These are phyloP conservation scores for Hydrocynus forskahlii DNA, from an alignment of 2,797 vertebrate species.

Conservation along the genomic window DNA sequence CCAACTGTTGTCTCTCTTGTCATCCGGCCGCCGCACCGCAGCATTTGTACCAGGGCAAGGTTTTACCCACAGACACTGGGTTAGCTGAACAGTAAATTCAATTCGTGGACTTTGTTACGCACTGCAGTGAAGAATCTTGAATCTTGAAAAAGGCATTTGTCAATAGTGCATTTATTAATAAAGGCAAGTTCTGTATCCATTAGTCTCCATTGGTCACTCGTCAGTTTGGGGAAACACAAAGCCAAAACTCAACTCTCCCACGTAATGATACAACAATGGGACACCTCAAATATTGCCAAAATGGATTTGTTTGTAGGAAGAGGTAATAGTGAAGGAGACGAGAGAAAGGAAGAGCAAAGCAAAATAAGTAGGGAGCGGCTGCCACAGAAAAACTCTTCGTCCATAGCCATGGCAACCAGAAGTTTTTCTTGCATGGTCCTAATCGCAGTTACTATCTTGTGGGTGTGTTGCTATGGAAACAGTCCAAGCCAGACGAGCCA, in stretches of 20 bases:
- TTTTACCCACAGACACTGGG: too few relatives aligned
- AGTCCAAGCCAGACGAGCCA: conserved; percentile 77
- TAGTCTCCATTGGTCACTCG: not conserved
- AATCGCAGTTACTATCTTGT: conserved; percentile 73
- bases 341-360: conserved; percentile 61
- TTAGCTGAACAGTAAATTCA: too few relatives aligned
- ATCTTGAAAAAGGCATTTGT: not conserved
- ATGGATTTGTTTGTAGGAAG: not conserved
- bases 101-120: too few relatives aligned
- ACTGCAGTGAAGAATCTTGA: too few relatives aligned
- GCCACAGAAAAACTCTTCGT: conserved; percentile 69
- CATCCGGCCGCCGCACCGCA: too few relatives aligned
- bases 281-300: conserved; percentile 5
- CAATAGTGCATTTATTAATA: not conserved
- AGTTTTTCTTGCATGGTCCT: conserved; percentile 68
- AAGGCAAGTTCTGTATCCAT: not conserved
- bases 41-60: too few relatives aligned
- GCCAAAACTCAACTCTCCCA: conserved; percentile 14
- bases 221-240: not conserved
- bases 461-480: conserved; percentile 84
- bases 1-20: too few relatives aligned
- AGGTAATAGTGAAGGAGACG: not conserved
- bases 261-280: not conserved
- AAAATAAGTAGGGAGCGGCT: conserved; percentile 21
- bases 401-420: conserved; percentile 76